Base-by-base conservation (phyloP, 2,888 invertebrate genomes). In the Bembecia ichneumoniformis region DNA sequence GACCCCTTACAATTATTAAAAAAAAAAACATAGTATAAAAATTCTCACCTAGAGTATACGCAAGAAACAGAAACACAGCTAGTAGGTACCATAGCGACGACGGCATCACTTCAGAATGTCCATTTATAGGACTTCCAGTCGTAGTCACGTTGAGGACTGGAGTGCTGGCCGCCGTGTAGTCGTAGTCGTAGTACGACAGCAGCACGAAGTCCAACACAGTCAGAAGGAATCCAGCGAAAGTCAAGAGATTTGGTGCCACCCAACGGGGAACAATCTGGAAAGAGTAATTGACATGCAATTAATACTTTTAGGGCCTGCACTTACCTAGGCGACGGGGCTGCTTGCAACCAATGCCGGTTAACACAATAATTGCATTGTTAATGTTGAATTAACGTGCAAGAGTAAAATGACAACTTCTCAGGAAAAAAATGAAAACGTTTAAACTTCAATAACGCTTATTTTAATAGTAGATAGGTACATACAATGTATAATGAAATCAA, bases 241-340 rank as follows among this genome's bases (percentile, higher is more conserved):
- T 99, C 50, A 99, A 87, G 45, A 98, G 88, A 82, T 99, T 99
- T 46, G 99, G 99, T 0, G 99, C 99, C 52, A 99, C 89, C 96
- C 97, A 98, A 88, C 90, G 91, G 56, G 99, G 99, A 73, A 96
- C 93, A 58, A 93, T 91, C 98, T 99, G 89, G 4, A 72, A 74
- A 49, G 7, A 46, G 50, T 20, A 15, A 28, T 40, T 14, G 13
- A 9, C 28, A 28, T 28, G 28, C 7, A 28, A 28, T 28, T 9
- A 28, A 28, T 28, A 28, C 9, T 9, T 28, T 28, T 28, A 9
- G 20, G 20, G 20, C 20, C 20, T 28, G 3, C 7, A 1, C 1
- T 5, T n/a, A n/a, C n/a, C n/a, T n/a, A n/a, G n/a, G n/a, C n/a
- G n/a, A n/a, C n/a, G n/a, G n/a, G n/a, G n/a, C n/a, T n/a, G n/a